Base-by-base conservation (phyloP, 2,888 invertebrate species). In the Stenurella melanura region DNA sequence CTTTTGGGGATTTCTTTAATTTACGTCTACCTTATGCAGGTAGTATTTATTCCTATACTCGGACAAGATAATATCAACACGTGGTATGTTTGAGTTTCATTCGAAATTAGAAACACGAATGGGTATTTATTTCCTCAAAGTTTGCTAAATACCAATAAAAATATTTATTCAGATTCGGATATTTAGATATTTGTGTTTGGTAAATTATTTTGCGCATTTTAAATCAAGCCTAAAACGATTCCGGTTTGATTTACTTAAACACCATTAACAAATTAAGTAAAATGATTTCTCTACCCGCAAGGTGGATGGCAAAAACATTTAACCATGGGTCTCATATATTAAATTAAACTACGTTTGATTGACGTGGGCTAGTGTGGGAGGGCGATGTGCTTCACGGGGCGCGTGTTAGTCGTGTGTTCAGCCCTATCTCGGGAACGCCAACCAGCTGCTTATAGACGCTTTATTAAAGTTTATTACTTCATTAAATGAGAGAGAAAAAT, bases 321-420 rank as follows among this genome's bases (percentile, higher is more conserved):
- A 72, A 63, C 42, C 63, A 72, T 50, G 50, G 54, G 54, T 21
- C 61, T 58, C 42, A 61, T 72, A 60, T 79, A 77, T 77, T 75
- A 79, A 77, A 79, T 79, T 79, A 77, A 74, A 70, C 69, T 76
- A 72, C 70, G 63, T 77, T 79, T 79, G 79, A 80, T 80, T 76
- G 80, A 80, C 80, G 74, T 78, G 73, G 67, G 69, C 73, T 64
- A 72, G 76, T 77, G 75, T 73, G 73, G 75, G 79, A 77, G 75
- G 71, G 54, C 30, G 42, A 50, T 63, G 80, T 80, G 82, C 85
- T 85, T 77, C 83, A 85, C 81, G 83, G 77, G 78, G 80, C 85
- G 84, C 85, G 85, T 86, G 86, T 78, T 78, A 77, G 81, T 76
- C 84, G 82, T 81, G 81, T 80, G 83, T 76, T 74, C 77, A 71